Evolutionary conservation across 2,888 invertebrate genomes (phyloP), one percentile per base, ranked within the genome.

Genomic region (Drosophila borealis): DNA sequence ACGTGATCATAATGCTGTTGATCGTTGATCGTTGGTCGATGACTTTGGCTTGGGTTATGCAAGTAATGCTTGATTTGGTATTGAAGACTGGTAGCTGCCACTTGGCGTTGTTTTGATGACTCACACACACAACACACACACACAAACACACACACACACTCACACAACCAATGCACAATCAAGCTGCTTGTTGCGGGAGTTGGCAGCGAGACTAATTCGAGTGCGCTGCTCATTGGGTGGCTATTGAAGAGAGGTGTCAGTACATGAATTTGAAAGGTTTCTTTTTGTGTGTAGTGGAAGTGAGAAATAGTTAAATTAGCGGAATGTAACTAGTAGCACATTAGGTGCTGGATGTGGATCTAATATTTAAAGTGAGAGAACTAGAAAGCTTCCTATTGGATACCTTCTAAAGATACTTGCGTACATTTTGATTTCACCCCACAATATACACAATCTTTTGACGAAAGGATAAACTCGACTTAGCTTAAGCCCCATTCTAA

Each of bases 31-130:
- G 73, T 62, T 81, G 81, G 83, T 83, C 83, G 87, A 88, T 84
- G 88, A 83, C 83, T 83, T 59, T 67, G 81, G 46, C 71, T 75
- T 78, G 83, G 73, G 86, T 88, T 88, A 88, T 89, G 85, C 89
- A 84, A 85, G 89, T 85, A 89, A 89, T 85, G 85, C 89, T 88
- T 89, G 85, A 89, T 89, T 85, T 89, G 88, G 81, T 85, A 89
- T 80, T 81, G 84, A 85, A 85, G 80, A 85, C 85, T 87, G 88
- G 85, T 89, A 85, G 85, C 85, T 74, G 77, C 70, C 82, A 76
- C 79, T 88, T 81, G 84, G 68, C 61, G 74, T 68, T 64, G 81
- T 69, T 77, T 61, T 80, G 74, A 83, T 88, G 84, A 88, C 68
- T 88, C 84, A 75, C 75, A 70, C 65, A 44, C 21, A 53, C n/a